Percentiles rank a stretch among this genome's conserved stretches.
phyloP scores from a whole-genome alignment of 2,113 vertebrate genomes.

The Chelonoidis abingdonii region DNA sequence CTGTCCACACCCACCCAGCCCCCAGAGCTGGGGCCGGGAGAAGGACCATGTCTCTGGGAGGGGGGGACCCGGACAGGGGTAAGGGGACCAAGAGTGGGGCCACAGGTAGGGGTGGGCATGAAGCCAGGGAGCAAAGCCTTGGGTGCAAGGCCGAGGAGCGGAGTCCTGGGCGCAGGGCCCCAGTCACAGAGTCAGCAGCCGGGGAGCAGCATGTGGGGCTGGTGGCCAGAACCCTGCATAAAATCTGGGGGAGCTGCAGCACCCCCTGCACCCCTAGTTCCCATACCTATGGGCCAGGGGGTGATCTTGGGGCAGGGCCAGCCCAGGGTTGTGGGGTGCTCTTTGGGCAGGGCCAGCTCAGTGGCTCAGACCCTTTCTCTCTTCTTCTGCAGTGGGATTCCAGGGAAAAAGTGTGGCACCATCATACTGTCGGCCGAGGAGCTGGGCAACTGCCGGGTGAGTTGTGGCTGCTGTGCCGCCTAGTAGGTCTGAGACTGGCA shows the following conservation, averaged over 20 bases:
- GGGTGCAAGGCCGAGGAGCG: too few species aligned
- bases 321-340: background rate
- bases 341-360: rapidly evolving
- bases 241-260: too few species aligned
- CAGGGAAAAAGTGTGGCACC: constrained; percentile 93
- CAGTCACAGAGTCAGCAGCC: background rate
- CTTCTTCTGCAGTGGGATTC: constrained; percentile 83
- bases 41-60: too few species aligned
- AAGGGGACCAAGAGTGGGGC: too few species aligned
- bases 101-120: too few species aligned
- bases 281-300: background rate
- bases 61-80: too few species aligned
- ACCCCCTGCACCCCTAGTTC: too few species aligned
- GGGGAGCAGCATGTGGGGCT: too few species aligned
- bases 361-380: background rate
- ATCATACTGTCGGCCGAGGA: constrained; percentile 93
- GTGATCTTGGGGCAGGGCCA: background rate
- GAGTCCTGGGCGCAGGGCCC: background rate
- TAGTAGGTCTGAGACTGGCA: background rate
- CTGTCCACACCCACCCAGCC: too few species aligned
- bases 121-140: too few species aligned
- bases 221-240: too few species aligned
- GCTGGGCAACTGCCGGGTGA: constrained; percentile 95
- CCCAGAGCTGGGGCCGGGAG: too few species aligned
- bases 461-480: background rate